These are phyloP conservation scores for Thamnaconus septentrionalis DNA, from an alignment of 2,113 vertebrate genomes.

Conservation along the genomic window DNA sequence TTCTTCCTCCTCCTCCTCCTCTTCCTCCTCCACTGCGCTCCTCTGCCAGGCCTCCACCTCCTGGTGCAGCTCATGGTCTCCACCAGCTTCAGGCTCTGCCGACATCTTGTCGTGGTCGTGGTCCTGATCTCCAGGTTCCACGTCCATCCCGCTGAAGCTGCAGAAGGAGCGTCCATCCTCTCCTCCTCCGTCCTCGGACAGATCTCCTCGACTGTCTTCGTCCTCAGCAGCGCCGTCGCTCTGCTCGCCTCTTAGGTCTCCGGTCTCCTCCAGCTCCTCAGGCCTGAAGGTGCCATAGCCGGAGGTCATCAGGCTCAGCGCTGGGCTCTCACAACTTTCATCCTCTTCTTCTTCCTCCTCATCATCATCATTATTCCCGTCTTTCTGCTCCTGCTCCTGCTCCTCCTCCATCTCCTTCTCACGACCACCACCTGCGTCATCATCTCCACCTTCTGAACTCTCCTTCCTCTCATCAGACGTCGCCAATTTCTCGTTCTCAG, in stretches of 20 bases:
- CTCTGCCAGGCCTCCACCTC: background rate
- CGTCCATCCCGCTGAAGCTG: slow-evolving; percentile 25
- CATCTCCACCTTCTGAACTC: too few species aligned
- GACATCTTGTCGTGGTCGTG: too few species aligned
- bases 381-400: too few species aligned
- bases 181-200: slow-evolving; percentile 36
- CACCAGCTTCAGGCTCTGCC: background rate
- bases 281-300: slow-evolving; percentile 69
- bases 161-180: slow-evolving; percentile 31
- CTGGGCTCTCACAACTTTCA: slow-evolving; percentile 41
- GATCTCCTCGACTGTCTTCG: slow-evolving; percentile 43
- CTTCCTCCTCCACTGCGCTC: background rate
- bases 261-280: slow-evolving; percentile 50
- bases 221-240: slow-evolving; percentile 23
- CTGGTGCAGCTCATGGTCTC: background rate
- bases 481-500: too few species aligned
- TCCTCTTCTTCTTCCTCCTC: slow-evolving; percentile 2
- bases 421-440: too few species aligned
- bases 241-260: slow-evolving; percentile 50
- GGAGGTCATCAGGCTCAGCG: slow-evolving; percentile 64
- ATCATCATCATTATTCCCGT: background rate
- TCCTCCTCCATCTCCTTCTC: too few species aligned
- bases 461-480: too few species aligned
- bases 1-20: background rate
- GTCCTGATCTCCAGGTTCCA: background rate